These are phyloP conservation scores for Neosilurus hyrtlii DNA, from an alignment of 2,797 vertebrate species.

Conservation along the genomic window DNA sequence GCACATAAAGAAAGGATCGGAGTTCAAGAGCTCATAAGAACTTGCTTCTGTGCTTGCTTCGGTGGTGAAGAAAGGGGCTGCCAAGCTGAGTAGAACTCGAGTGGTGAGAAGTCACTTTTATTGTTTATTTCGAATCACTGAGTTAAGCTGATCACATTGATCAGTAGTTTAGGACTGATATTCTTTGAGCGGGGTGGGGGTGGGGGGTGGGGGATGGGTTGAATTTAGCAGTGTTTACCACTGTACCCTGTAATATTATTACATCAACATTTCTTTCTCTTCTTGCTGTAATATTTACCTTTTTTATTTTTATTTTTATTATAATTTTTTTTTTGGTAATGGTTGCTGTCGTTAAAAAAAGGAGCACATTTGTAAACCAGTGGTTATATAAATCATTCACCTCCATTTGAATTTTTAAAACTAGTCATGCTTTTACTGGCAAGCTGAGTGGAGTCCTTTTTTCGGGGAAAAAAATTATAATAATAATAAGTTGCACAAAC, in stretches of 20 bases:
- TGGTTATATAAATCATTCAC: constrained; percentile 90
- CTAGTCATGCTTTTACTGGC: constrained; percentile 86
- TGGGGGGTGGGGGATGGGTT: constrained; percentile 57
- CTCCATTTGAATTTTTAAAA: constrained; percentile 86
- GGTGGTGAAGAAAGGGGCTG: constrained; percentile 77
- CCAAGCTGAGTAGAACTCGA: constrained; percentile 83
- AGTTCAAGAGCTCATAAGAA: constrained; percentile 69
- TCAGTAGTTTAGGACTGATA: constrained; percentile 86
- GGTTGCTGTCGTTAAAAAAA: constrained; percentile 79
- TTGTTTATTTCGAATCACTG: constrained; percentile 74
- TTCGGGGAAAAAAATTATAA: constrained; percentile 59
- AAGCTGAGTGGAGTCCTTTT: constrained; percentile 76
- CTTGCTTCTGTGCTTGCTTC: constrained; percentile 79
- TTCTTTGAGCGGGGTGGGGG: constrained; percentile 68
- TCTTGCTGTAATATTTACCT: constrained; percentile 72
- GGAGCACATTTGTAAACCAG: constrained; percentile 85
- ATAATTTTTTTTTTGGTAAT: constrained; percentile 69
- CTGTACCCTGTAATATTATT: constrained; percentile 86
- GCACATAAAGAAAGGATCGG: constrained; percentile 52
- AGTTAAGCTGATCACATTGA: constrained; percentile 99
- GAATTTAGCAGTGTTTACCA: constrained; percentile 91
- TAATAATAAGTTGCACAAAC: constrained; percentile 89
- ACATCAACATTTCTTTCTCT: constrained; percentile 72
- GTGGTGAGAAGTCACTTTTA: constrained; percentile 78
- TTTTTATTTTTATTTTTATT: constrained; percentile 62